phyloP scores from a whole-genome alignment of 2,113 vertebrate species.

The Vidua macroura region DNA sequence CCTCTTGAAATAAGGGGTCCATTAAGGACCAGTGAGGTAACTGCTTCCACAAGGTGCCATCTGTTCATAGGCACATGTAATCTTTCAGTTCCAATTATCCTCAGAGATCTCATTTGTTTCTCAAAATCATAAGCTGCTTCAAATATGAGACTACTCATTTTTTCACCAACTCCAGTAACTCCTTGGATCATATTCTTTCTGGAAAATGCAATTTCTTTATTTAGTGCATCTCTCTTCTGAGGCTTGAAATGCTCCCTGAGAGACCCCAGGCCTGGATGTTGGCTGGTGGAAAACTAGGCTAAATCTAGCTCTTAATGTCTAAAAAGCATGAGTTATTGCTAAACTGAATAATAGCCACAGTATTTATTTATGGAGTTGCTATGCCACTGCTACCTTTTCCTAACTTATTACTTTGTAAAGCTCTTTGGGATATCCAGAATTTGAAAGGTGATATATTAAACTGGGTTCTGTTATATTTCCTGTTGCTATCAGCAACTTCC shows the following conservation, averaged over 20 bases:
- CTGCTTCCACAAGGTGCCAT: neutral
- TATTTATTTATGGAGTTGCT: slow-evolving; percentile 39
- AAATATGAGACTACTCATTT: neutral
- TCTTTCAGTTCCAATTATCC: slow-evolving; percentile 28
- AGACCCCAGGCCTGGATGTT: neutral
- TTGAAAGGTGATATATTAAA: slow-evolving; percentile 49
- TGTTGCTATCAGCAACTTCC: slow-evolving; percentile 29
- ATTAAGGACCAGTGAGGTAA: slow-evolving; percentile 37
- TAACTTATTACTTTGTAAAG: slow-evolving; percentile 45
- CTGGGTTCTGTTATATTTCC: slow-evolving; percentile 35
- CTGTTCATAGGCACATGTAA: slow-evolving; percentile 1
- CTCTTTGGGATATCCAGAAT: slow-evolving; percentile 41
- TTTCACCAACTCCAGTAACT: neutral
- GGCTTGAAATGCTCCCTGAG: neutral
- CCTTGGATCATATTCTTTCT: neutral
- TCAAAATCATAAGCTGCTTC: neutral
- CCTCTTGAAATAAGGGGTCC: slow-evolving; percentile 34
- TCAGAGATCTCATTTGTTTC: slow-evolving; percentile 7
- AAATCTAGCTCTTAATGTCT: slow-evolving; percentile 26
- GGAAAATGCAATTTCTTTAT: slow-evolving; percentile 14
- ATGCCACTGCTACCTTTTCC: neutral
- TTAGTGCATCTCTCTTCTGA: neutral
- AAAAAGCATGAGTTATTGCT: slow-evolving; percentile 26
- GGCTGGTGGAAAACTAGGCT: neutral
- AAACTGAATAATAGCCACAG: slow-evolving; percentile 5